A percentile compares a stretch with the other conserved stretches of the same genome.
phyloP scores from a whole-genome alignment of 2,888 invertebrate species.

The Athalia cordata region DNA sequence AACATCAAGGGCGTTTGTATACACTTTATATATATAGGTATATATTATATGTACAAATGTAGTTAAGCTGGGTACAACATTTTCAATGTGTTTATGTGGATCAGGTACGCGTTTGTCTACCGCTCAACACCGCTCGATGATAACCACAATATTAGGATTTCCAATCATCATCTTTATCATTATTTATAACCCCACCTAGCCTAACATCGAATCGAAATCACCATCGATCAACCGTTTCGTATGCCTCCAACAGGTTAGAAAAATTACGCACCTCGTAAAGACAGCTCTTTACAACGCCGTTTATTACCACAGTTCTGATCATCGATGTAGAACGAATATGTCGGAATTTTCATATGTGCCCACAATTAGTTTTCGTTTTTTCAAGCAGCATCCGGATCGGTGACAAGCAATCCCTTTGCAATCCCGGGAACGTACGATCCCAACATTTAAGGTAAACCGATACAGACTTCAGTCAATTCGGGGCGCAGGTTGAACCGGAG shows the following conservation, averaged over 20 bases:
- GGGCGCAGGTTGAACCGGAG: constrained; percentile 51
- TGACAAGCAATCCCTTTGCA: too few species aligned
- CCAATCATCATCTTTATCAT: constrained; percentile 49
- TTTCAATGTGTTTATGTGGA: background rate
- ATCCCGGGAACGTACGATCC: constrained; percentile 42
- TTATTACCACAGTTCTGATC: too few species aligned
- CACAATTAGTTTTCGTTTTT: too few species aligned
- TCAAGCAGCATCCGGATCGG: too few species aligned
- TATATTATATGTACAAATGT: background rate
- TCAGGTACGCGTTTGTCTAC: background rate
- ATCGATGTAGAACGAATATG: too few species aligned
- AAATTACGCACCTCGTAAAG: constrained; percentile 1
- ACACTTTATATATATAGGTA: background rate
- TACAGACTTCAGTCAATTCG: constrained; percentile 60
- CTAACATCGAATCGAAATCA: constrained; percentile 32
- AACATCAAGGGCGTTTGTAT: background rate
- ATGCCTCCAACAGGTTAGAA: constrained; percentile 2
- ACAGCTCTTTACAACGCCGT: background rate
- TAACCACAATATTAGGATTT: constrained; percentile 63
- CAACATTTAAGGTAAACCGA: constrained; percentile 61
- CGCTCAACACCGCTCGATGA: background rate
- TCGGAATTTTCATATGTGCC: too few species aligned
- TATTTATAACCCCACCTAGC: constrained; percentile 11
- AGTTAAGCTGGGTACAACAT: background rate
- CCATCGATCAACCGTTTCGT: constrained; percentile 33